Conservation (phyloP, 2,888 invertebrate species). For the Parasteatoda lunata region DNA sequence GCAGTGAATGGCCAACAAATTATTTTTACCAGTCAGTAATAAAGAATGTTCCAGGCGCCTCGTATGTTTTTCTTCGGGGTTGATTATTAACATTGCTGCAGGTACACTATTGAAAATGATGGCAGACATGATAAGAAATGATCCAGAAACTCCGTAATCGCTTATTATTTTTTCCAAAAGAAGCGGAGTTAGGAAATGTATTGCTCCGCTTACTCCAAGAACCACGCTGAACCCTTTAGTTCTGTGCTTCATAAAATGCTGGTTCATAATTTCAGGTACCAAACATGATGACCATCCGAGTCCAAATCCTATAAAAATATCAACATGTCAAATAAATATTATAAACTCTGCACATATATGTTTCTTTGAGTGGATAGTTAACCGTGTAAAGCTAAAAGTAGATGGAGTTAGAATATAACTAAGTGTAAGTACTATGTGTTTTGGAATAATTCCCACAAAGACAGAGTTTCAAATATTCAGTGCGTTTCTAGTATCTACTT, state of each 20-base stretch:
- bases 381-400: too few species aligned
- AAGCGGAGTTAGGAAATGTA: conserved; percentile 5
- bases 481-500: too few species aligned
- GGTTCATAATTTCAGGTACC: conserved; percentile 19
- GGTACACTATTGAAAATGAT: conserved; percentile 11
- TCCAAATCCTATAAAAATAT: conserved; percentile 6
- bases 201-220: conserved; percentile 14
- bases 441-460: too few species aligned
- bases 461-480: too few species aligned
- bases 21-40: not conserved
- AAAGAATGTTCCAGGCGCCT: too few species aligned
- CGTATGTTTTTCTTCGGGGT: too few species aligned
- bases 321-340: too few species aligned
- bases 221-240: conserved; percentile 7
- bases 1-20: not conserved
- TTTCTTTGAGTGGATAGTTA: too few species aligned
- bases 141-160: conserved; percentile 1
- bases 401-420: too few species aligned
- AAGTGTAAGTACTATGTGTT: too few species aligned
- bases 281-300: conserved; percentile 8
- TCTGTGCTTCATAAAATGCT: conserved; percentile 16
- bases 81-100: conserved; percentile 2
- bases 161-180: not conserved
- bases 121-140: conserved; percentile 8
- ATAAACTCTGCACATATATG: too few species aligned